A percentile compares a stretch with the other conserved stretches of the same genome.
Evolutionary conservation across 2,113 vertebrate species (phyloP).

Genomic region (Tupaia tana): DNA sequence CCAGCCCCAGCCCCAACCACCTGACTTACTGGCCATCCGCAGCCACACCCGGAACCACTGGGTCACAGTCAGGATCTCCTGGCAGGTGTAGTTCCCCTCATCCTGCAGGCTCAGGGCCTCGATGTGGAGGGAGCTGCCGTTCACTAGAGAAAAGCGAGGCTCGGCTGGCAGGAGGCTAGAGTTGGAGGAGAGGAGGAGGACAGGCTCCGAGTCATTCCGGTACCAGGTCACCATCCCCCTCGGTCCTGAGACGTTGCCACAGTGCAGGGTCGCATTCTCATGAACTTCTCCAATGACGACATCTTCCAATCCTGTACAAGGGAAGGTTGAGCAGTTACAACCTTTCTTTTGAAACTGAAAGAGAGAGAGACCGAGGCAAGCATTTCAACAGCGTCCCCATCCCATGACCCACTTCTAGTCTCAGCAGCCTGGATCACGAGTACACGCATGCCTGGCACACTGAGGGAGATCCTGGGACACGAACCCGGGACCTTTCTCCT

Average conservation of each 20-base stretch:
- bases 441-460: too few relatives aligned
- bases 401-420: too few relatives aligned
- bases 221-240: constrained; percentile 85
- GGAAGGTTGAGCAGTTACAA: neutral
- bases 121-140: constrained; percentile 86
- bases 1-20: neutral
- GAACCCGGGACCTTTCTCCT: too few relatives aligned
- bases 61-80: constrained; percentile 69
- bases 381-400: too few relatives aligned
- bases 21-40: constrained; percentile 89
- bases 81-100: constrained; percentile 90
- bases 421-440: too few relatives aligned
- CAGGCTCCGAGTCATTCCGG: constrained; percentile 58
- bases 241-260: constrained; percentile 78
- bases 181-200: constrained; percentile 84
- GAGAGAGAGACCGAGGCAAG: too few relatives aligned
- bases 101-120: constrained; percentile 82
- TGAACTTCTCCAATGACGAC: constrained; percentile 82
- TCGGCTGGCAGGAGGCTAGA: neutral
- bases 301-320: constrained; percentile 75
- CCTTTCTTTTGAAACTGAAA: too few relatives aligned
- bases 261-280: constrained; percentile 84
- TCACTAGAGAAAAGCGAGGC: constrained; percentile 81
- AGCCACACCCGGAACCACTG: constrained; percentile 85
- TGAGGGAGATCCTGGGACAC: too few relatives aligned